Percentiles rank a stretch among this genome's conserved stretches.
phyloP scores from a whole-genome alignment of 2,888 invertebrate genomes.

The Ochlodes sylvanus region DNA sequence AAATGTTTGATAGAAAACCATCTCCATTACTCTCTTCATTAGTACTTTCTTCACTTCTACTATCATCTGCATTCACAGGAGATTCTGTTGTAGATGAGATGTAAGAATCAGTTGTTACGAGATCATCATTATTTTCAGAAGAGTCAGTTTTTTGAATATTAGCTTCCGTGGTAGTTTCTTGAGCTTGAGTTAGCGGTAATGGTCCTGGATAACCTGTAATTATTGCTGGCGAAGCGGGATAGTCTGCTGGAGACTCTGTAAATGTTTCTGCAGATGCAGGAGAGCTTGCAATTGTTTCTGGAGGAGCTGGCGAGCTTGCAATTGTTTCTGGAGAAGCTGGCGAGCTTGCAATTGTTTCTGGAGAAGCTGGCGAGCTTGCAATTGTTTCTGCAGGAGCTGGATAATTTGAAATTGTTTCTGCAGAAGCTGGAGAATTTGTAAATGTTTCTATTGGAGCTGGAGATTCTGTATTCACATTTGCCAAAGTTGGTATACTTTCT shows the following conservation, averaged over 20 bases:
- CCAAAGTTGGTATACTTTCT: constrained; percentile 35
- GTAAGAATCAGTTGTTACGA: constrained; percentile 25
- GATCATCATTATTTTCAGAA: constrained; percentile 42
- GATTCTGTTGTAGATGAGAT: constrained; percentile 28
- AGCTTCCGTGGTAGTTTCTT: constrained; percentile 1
- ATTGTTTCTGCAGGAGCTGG: constrained; percentile 44
- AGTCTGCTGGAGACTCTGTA: not conserved
- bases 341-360: constrained; percentile 7
- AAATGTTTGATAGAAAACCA: constrained; percentile 65
- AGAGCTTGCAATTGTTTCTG: constrained; percentile 8
- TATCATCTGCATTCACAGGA: constrained; percentile 18
- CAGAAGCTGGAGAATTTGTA: not conserved
- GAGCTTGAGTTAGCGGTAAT: constrained; percentile 1
- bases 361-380: not conserved
- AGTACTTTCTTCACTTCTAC: constrained; percentile 21
- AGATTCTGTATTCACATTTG: constrained; percentile 2
- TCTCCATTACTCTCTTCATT: constrained; percentile 50
- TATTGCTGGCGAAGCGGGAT: not conserved
- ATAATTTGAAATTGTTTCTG: constrained; percentile 8
- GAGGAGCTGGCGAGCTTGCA: not conserved
- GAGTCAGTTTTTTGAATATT: constrained; percentile 14
- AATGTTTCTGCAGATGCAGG: constrained; percentile 16
- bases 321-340: not conserved
- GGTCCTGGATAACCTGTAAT: constrained; percentile 7
- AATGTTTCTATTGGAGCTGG: constrained; percentile 44